Conservation (phyloP, 2,888 invertebrate genomes). For the Hydriomena furcata region DNA sequence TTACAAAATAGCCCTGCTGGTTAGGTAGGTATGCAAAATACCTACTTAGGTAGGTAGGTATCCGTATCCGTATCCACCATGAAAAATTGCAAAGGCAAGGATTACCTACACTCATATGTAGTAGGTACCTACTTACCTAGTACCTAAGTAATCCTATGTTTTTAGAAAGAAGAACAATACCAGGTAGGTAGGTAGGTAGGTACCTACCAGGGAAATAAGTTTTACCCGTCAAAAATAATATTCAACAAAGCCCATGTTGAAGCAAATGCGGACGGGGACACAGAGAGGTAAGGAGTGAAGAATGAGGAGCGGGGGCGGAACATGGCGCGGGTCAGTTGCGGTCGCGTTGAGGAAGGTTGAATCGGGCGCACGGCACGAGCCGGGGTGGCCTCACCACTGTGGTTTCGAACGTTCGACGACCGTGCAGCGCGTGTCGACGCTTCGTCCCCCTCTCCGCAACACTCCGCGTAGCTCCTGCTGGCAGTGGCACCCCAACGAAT, state of each 20-base stretch:
- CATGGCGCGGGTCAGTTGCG: slow-evolving; percentile 78
- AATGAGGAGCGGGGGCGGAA: slow-evolving; percentile 30
- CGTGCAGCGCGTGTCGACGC: slow-evolving; percentile 82
- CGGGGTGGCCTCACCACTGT: slow-evolving; percentile 66
- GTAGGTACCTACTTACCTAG: too few relatives aligned
- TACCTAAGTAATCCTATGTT: too few relatives aligned
- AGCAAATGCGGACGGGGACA: slow-evolving; percentile 32
- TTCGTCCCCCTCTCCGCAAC: slow-evolving; percentile 57
- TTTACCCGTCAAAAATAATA: slow-evolving; percentile 15
- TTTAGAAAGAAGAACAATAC: not conserved
- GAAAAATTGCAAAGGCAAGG: too few relatives aligned
- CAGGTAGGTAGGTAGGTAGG: slow-evolving; percentile 1
- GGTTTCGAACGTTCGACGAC: slow-evolving; percentile 80
- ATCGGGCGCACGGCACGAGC: slow-evolving; percentile 82
- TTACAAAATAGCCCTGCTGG: too few relatives aligned
- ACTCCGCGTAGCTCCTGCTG: slow-evolving; percentile 41
- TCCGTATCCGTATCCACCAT: too few relatives aligned
- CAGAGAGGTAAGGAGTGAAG: slow-evolving; percentile 31
- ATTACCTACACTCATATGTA: too few relatives aligned
- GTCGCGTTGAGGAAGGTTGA: slow-evolving; percentile 84
- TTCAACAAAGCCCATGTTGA: slow-evolving; percentile 34
- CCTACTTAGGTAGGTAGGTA: too few relatives aligned
- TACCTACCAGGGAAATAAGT: not conserved
- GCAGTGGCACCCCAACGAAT: slow-evolving; percentile 47
- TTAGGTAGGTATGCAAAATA: too few relatives aligned